A percentile compares a stretch with the other conserved stretches of the same genome.
Conservation (phyloP, 2,888 invertebrate species). For the Ophioninae sp. region DNA sequence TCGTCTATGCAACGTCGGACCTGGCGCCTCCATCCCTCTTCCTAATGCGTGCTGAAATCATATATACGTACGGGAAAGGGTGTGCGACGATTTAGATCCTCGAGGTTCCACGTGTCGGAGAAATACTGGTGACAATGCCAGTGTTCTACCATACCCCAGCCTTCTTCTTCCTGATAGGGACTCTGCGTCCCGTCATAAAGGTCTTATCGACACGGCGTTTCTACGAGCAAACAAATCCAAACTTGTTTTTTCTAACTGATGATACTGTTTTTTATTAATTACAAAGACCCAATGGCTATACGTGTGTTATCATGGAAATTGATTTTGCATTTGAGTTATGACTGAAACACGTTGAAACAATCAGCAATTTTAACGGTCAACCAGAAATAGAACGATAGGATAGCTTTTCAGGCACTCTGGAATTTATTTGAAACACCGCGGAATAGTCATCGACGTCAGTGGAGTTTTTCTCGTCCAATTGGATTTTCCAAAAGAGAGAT, state of each 20-base stretch:
- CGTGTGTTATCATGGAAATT: too few species aligned
- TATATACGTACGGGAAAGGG: slow-evolving; percentile 56
- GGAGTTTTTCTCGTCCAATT: background rate
- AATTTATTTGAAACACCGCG: too few species aligned
- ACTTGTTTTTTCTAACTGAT: background rate
- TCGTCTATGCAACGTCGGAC: slow-evolving; percentile 61
- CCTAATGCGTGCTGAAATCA: slow-evolving; percentile 48
- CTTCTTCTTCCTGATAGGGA: slow-evolving; percentile 9
- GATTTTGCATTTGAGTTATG: too few species aligned
- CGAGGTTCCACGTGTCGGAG: slow-evolving; percentile 4
- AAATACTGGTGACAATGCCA: background rate
- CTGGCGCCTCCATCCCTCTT: slow-evolving; percentile 59
- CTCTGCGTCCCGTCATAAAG: background rate
- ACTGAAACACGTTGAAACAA: too few species aligned
- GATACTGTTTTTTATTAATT: too few species aligned
- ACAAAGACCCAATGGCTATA: too few species aligned
- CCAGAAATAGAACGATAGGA: too few species aligned
- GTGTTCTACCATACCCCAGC: background rate
- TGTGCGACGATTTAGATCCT: slow-evolving; percentile 27
- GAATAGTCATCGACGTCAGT: too few species aligned
- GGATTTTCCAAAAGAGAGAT: background rate
- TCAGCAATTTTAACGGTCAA: too few species aligned
- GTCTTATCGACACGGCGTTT: background rate
- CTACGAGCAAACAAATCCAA: background rate
- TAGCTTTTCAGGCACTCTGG: too few species aligned